Evolutionary conservation across 2,888 invertebrate species (phyloP).

Genomic region (Idaea straminata): DNA sequence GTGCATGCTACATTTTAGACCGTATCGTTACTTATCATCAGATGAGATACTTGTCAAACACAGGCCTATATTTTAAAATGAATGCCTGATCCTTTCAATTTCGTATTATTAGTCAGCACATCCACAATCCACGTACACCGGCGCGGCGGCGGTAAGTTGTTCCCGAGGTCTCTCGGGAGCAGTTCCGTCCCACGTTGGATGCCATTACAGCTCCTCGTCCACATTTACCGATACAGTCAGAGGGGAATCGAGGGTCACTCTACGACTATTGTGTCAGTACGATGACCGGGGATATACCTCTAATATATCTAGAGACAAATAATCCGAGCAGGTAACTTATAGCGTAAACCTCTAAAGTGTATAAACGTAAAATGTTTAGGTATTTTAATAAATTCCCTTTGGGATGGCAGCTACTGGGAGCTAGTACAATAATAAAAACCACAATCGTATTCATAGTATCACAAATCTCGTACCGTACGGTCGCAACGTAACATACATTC

Average conservation of each 20-base stretch:
- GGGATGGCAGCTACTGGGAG: neutral
- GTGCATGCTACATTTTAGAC: no score
- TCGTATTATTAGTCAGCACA: no score
- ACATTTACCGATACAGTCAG: neutral
- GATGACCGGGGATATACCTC: neutral
- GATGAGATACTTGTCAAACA: no score
- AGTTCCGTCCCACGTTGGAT: neutral
- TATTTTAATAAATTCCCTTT: neutral
- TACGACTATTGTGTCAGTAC: neutral
- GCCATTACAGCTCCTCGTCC: neutral
- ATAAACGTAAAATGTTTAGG: neutral
- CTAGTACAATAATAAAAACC: neutral
- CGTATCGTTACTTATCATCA: no score
- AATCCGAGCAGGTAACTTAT: neutral
- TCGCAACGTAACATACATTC: neutral
- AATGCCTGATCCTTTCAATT: no score
- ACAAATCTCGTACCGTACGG: neutral
- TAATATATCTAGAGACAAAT: neutral
- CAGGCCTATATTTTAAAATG: no score
- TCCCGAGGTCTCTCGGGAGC: neutral
- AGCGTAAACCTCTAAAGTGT: neutral
- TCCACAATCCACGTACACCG: neutral
- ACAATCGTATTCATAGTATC: neutral
- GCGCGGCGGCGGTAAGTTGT: neutral
- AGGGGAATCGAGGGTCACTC: neutral